Percentiles rank a stretch among this genome's conserved stretches.
Conservation (phyloP, 2,888 invertebrate species). For the Polyommatus icarus region DNA sequence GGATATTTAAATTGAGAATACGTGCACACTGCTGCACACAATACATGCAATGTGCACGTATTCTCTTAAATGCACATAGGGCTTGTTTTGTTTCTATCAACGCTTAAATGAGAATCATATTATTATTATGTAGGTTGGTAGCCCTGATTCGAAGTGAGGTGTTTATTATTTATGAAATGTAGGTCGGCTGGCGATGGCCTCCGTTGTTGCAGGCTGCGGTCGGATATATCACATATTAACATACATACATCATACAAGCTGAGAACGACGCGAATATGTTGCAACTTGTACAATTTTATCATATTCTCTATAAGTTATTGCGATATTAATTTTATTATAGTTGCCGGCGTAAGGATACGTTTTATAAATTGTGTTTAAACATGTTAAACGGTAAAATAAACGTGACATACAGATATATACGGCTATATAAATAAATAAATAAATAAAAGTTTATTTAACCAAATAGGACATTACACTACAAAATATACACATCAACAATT, state of each 20-base stretch:
- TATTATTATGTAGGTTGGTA: neutral
- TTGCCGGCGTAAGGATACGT: neutral
- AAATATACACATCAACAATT: too few relatives aligned
- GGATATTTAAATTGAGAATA: too few relatives aligned
- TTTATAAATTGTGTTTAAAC: neutral
- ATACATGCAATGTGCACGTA: too few relatives aligned
- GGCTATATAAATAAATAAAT: too few relatives aligned
- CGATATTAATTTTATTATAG: neutral
- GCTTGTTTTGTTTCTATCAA: neutral
- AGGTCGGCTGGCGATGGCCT: slow-evolving; percentile 30
- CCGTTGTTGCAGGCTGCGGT: slow-evolving; percentile 29
- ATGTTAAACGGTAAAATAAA: too few relatives aligned
- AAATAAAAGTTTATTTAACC: too few relatives aligned
- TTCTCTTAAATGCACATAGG: too few relatives aligned
- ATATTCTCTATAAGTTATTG: neutral
- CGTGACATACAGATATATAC: too few relatives aligned
- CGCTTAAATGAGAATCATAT: neutral
- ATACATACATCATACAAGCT: slow-evolving; percentile 28
- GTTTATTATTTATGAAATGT: slow-evolving; percentile 33
- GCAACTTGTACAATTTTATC: neutral
- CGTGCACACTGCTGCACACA: too few relatives aligned
- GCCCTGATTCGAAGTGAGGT: slow-evolving; percentile 17
- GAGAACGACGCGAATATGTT: slow-evolving; percentile 13
- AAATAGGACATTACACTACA: too few relatives aligned
- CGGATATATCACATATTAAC: slow-evolving; percentile 32